Conservation (phyloP, 2,888 invertebrate species). For the Charanyca ferruginea region DNA sequence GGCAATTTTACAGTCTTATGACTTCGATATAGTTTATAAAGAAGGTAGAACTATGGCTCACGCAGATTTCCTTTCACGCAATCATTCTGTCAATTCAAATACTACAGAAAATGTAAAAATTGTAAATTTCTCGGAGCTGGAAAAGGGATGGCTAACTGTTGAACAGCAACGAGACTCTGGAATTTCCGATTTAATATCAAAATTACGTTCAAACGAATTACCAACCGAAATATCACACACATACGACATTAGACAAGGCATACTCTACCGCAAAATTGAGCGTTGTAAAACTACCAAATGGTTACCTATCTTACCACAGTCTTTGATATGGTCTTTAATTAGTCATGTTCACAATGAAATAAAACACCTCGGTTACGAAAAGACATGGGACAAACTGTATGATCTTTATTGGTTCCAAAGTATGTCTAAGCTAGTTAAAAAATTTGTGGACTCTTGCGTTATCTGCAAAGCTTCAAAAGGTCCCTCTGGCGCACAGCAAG, state of each 20-base stretch:
- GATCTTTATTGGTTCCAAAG: too few relatives aligned
- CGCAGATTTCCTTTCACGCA: too few relatives aligned
- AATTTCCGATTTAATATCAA: neutral
- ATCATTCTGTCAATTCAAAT: neutral
- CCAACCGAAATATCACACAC: neutral
- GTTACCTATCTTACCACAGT: neutral
- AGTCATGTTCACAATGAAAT: too few relatives aligned
- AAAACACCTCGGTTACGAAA: too few relatives aligned
- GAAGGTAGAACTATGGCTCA: neutral
- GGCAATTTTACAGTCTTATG: neutral
- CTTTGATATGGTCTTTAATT: neutral
- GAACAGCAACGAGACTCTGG: neutral
- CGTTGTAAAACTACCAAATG: neutral
- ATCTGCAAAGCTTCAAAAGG: too few relatives aligned
- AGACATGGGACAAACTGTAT: too few relatives aligned
- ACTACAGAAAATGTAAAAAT: neutral
- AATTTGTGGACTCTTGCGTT: too few relatives aligned
- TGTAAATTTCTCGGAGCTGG: too few relatives aligned
- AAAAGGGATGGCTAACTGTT: neutral
- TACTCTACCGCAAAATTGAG: too few relatives aligned
- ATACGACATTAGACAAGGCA: too few relatives aligned
- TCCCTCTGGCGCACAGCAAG: too few relatives aligned
- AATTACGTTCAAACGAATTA: neutral
- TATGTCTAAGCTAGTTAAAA: too few relatives aligned
- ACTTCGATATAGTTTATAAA: neutral